Percentiles rank a stretch among this genome's conserved stretches.
phyloP scores from a whole-genome alignment of 2,888 invertebrate genomes.

The Ectemnius cavifrons region DNA sequence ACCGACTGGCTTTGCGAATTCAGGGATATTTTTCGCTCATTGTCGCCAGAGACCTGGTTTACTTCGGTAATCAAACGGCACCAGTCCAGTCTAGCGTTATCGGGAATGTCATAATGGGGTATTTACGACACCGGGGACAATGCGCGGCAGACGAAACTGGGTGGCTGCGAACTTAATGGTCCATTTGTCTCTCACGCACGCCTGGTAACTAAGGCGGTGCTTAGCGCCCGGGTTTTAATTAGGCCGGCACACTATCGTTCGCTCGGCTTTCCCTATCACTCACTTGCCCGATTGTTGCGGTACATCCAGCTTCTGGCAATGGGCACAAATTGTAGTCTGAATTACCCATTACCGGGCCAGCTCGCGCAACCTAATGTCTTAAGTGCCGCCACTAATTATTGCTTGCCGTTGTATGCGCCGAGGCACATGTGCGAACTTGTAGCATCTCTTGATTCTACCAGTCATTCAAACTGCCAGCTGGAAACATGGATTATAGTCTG shows the following conservation, averaged over 20 bases:
- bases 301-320: conserved; percentile 15
- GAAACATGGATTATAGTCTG: too few relatives aligned
- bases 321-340: too few relatives aligned
- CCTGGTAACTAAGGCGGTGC: conserved; percentile 14
- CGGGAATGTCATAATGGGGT: conserved; percentile 51
- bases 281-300: conserved; percentile 51
- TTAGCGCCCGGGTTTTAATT: conserved; percentile 54
- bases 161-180: conserved; percentile 17
- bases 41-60: conserved; percentile 16
- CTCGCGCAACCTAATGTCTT: too few relatives aligned
- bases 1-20: background rate
- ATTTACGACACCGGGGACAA: conserved; percentile 49
- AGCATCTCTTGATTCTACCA: too few relatives aligned
- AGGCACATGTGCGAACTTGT: too few relatives aligned
- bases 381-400: too few relatives aligned
- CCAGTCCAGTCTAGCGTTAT: conserved; percentile 22
- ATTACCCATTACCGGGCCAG: too few relatives aligned
- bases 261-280: conserved; percentile 47
- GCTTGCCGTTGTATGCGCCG: too few relatives aligned
- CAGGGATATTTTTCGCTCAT: conserved; percentile 23
- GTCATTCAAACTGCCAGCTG: too few relatives aligned
- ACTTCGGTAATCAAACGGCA: conserved; percentile 30
- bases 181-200: conserved; percentile 3
- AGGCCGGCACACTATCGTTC: conserved; percentile 50
- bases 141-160: conserved; percentile 44